These are phyloP conservation scores for Catharus fuscescens DNA, from an alignment of 2,113 vertebrate species.

Conservation along the genomic window DNA sequence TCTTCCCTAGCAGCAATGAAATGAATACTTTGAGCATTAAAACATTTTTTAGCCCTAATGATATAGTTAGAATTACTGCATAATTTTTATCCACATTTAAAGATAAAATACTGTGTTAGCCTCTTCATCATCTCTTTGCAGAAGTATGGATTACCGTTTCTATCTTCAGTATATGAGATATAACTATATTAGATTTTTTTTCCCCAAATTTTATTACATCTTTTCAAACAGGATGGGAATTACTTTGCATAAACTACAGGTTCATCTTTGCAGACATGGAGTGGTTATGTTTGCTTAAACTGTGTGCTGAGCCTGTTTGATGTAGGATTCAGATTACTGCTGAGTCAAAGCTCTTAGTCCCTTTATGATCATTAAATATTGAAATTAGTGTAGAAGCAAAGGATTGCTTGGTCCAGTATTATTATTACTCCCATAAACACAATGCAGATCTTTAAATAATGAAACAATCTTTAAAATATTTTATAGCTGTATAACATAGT, in stretches of 20 bases:
- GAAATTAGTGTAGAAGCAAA: background rate
- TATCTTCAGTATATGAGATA: background rate
- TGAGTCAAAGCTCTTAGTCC: background rate
- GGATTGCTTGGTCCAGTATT: background rate
- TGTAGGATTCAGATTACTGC: background rate
- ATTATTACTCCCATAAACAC: background rate
- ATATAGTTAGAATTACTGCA: background rate
- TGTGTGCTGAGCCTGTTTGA: background rate
- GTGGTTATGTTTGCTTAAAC: background rate
- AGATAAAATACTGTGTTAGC: background rate
- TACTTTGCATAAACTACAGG: background rate
- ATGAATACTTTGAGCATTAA: background rate
- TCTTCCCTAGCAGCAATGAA: background rate
- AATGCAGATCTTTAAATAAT: background rate
- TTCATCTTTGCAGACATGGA: background rate
- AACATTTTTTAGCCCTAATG: background rate
- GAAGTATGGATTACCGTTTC: background rate
- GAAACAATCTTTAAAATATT: background rate
- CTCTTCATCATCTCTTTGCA: background rate
- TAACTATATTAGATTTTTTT: background rate
- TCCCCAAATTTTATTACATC: background rate
- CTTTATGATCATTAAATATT: background rate
- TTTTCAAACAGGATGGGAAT: background rate
- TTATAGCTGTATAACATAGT: background rate
- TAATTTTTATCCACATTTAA: background rate